These are phyloP conservation scores for Anniella stebbinsi DNA, from an alignment of 2,797 vertebrate species.

Conservation along the genomic window DNA sequence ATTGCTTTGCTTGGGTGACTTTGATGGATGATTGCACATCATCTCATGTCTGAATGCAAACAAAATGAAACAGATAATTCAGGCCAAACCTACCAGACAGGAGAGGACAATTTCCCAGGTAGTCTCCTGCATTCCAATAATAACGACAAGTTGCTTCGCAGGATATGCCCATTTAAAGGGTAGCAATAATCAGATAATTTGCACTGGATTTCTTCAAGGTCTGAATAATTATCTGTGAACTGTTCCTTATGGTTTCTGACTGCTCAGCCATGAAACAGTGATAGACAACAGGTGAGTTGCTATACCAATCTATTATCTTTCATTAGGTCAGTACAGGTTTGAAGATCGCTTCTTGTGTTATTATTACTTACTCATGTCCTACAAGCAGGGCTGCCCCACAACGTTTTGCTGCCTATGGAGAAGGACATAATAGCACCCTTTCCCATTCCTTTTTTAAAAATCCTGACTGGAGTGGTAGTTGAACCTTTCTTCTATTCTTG, in stretches of 20 bases:
- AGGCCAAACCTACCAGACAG: neutral
- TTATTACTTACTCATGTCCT: too few relatives aligned
- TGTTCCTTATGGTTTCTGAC: neutral
- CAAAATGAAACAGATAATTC: conserved; percentile 39
- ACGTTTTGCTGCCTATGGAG: too few relatives aligned
- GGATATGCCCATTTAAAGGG: neutral
- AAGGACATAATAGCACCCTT: too few relatives aligned
- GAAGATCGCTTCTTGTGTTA: neutral
- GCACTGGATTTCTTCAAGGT: neutral
- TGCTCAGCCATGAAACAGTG: neutral
- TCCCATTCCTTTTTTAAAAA: too few relatives aligned
- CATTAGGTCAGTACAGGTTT: neutral
- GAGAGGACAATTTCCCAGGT: neutral
- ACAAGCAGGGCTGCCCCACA: too few relatives aligned
- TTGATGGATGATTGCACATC: conserved; percentile 42
- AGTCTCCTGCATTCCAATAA: conserved; percentile 5
- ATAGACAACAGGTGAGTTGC: neutral
- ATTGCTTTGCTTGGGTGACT: neutral
- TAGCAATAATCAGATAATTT: neutral
- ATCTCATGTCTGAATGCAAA: neutral
- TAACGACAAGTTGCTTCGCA: conserved; percentile 12
- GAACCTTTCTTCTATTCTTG: too few relatives aligned
- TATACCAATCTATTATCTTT: neutral
- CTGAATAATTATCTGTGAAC: neutral
- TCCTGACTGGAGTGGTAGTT: too few relatives aligned